These are phyloP conservation scores for Coturnix japonica DNA, from an alignment of 2,113 vertebrate genomes.

Conservation along the genomic window DNA sequence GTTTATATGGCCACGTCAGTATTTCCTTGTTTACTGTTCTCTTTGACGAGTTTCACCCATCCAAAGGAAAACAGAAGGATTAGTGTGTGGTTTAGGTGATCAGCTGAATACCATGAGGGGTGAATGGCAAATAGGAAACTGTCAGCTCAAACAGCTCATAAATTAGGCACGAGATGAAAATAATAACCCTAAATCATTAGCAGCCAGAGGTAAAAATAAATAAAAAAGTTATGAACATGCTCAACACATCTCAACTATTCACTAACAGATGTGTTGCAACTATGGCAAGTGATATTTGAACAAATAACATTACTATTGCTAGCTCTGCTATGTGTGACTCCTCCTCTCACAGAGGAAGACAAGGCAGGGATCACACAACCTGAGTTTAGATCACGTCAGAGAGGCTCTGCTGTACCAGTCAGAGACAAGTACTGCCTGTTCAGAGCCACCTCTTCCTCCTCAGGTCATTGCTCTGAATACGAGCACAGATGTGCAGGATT, in stretches of 20 bases:
- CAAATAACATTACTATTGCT: not conserved
- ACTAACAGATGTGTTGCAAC: conserved; percentile 21
- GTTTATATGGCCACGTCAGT: not conserved
- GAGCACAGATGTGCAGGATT: not conserved
- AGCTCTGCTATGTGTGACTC: not conserved
- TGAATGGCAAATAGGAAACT: conserved; percentile 24
- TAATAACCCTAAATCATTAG: conserved; percentile 13
- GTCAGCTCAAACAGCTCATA: conserved; percentile 53
- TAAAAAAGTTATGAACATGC: not conserved
- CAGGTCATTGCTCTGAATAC: not conserved
- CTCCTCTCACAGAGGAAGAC: not conserved
- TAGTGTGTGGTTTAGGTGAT: conserved; percentile 48
- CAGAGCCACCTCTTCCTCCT: not conserved
- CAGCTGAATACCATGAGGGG: not conserved
- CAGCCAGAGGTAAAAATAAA: conserved; percentile 43
- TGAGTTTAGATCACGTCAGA: not conserved
- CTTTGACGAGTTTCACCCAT: conserved; percentile 29
- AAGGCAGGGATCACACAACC: not conserved
- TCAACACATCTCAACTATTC: conserved; percentile 6
- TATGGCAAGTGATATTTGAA: conserved; percentile 22
- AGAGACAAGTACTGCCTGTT: rapidly evolving
- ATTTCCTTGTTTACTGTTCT: conserved; percentile 51
- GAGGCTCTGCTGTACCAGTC: not conserved
- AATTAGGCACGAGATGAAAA: conserved; percentile 52
- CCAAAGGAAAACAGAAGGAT: conserved; percentile 20